Evolutionary conservation across 1,140 invertebrate species (phyloP).

Genomic region (Ostrea denselamellosa): DNA sequence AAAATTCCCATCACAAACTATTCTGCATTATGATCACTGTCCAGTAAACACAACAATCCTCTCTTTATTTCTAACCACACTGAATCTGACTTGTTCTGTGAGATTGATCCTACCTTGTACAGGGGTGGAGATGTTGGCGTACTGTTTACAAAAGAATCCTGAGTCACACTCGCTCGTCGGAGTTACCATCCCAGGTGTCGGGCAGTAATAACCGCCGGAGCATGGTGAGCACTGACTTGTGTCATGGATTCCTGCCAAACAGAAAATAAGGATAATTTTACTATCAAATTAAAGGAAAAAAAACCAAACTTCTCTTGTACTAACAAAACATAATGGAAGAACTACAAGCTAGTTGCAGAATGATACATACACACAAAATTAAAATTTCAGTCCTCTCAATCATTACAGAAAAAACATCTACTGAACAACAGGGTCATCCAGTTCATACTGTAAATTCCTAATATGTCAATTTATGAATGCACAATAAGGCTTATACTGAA

Average conservation of each 20-base stretch:
- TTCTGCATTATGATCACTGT: too few relatives aligned
- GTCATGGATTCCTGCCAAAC: slow-evolving; percentile 62
- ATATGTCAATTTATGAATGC: neutral
- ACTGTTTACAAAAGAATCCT: slow-evolving; percentile 75
- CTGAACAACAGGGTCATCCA: neutral
- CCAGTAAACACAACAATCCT: too few relatives aligned
- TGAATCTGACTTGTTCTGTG: too few relatives aligned
- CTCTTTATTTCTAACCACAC: too few relatives aligned
- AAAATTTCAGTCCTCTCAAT: too few relatives aligned
- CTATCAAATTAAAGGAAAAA: neutral
- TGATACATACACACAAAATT: neutral
- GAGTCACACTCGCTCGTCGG: slow-evolving; percentile 70
- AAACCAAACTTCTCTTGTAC: too few relatives aligned
- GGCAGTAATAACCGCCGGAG: slow-evolving; percentile 74
- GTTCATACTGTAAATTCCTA: neutral
- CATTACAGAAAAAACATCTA: neutral
- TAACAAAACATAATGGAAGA: neutral
- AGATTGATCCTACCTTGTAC: slow-evolving; percentile 67
- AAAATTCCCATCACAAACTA: too few relatives aligned
- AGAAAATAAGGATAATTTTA: neutral
- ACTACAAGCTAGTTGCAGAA: neutral
- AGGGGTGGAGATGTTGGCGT: slow-evolving; percentile 74
- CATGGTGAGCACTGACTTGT: slow-evolving; percentile 71
- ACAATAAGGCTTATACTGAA: too few relatives aligned
- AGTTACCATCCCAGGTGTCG: slow-evolving; percentile 70